Conservation (phyloP, 2,113 vertebrate genomes). For the Symphodus melops region DNA sequence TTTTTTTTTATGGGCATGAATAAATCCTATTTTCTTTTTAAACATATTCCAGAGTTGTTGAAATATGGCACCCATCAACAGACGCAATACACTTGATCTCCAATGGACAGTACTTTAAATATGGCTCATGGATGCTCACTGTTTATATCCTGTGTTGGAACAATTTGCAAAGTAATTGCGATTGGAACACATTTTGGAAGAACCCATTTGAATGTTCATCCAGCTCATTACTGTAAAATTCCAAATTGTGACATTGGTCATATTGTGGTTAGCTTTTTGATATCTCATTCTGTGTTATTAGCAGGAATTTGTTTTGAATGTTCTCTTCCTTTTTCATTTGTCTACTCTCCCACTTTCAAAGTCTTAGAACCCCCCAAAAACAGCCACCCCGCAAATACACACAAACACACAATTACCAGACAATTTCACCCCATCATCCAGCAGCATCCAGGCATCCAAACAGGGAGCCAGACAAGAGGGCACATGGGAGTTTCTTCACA, state of each 20-base stretch:
- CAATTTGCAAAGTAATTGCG: conserved; percentile 36
- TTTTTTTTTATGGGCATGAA: not conserved
- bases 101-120: conserved; percentile 32
- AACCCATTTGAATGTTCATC: conserved; percentile 42
- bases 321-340: not conserved
- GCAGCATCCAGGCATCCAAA: conserved; percentile 34
- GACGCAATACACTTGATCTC: conserved; percentile 48
- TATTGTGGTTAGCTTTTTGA: conserved; percentile 15
- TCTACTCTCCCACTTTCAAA: not conserved
- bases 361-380: not conserved
- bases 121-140: conserved; percentile 4
- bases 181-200: conserved; percentile 10
- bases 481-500: conserved; percentile 47
- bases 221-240: conserved; percentile 31
- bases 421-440: conserved; percentile 29
- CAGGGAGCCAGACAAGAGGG: conserved; percentile 40
- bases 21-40: not conserved
- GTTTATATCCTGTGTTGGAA: conserved; percentile 12
- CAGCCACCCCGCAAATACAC: conserved; percentile 13
- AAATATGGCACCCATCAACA: conserved; percentile 28
- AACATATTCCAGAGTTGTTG: not conserved
- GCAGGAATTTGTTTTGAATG: conserved; percentile 28
- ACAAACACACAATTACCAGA: conserved; percentile 17
- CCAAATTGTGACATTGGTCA: conserved; percentile 19
- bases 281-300: conserved; percentile 24